Evolutionary conservation across 2,888 invertebrate genomes (phyloP), one percentile per base, ranked within the genome.

Genomic region (Hypomecis atomaria): DNA sequence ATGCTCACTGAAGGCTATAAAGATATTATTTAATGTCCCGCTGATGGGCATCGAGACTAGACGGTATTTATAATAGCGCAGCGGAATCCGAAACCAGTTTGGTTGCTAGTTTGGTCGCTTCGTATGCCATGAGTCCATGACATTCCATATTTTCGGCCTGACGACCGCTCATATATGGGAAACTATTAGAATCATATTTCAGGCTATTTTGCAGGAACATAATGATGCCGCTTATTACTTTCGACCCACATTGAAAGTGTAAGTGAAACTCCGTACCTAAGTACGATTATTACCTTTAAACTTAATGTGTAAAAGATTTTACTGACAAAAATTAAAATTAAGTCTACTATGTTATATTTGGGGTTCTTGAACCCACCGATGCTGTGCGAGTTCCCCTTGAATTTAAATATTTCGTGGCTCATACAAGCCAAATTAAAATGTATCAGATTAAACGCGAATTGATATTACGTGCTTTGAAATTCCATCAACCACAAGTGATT

Each of bases 41-140:
- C 47, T 62, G 62, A 62, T 62, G 62, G 58, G 58, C 47, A 55
- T 48, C 50, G 47, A 62, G 55, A 62, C 62, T 66, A 65, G 65
- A 65, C 65, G 53, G 48, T 60, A 44, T 65, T 61, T 57, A 56
- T 60, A 60, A 65, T 65, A 65, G 57, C 56, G 48, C 60, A 61
- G 53, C 38, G 60, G 65, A 56, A 58, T 65, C 36, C 43, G 37
- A 65, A 65, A 65, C 65, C 60, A 48, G 65, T 65, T 65, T 61
- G 57, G 65, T 65, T 48, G 60, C 60, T 59, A 9, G 50, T 50
- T 50, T 50, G 8, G 50, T 50, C 33, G 54, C 48, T 58, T 55
- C 33, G 13, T 55, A 45, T 42, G 38, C 54, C 42, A 55, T 56
- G 55, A 47, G 55, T 59, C 54, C 42, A 55, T 56, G 55, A 47